Base-by-base conservation (phyloP, 2,113 vertebrate genomes). In the Cyprinus carpio region DNA sequence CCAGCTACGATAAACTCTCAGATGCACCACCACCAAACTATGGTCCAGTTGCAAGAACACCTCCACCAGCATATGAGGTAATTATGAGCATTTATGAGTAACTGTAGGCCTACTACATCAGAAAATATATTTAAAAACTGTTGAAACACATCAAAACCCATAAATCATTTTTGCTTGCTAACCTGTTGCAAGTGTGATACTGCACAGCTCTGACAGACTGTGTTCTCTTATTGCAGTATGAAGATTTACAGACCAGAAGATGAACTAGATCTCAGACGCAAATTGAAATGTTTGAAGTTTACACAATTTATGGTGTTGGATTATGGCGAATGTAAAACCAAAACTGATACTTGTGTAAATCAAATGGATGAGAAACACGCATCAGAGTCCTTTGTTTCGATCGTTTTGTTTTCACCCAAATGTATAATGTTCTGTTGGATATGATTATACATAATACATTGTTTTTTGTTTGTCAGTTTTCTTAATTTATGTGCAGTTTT, bases 21-120 rank as follows among this genome's bases (percentile, higher is more conserved):
- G 43, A 25, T 12, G 15, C 62, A 29, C 43, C 27, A 23, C 79
- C 43, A 51, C 62, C 18, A 23, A 46, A 29, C 25, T 34, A 67
- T 11, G 0, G 29, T 20, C 54, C 76, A 40, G 51, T 31, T 10
- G 31, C 76, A 79, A 60, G 3, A 13, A 18, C 31, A 3, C 54
- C 29, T 79, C 76, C 54, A 60, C 27, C 76, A n/a, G 16, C 76
- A 40, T 79, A 79, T 13, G 60, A 82, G 81, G 67, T 58, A 58
- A 71, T 69, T 34, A 15, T 54, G 12, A 40, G 20, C 81, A n/a
- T 16, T 82, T 67, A 9, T 46, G 2, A 51, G 25, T 23, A 31
- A n/a, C 3, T 56, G 54, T 23, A 71, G 67, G 18, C 67, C 18
- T 56, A 13, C 56, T 58, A 58, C 4, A 72, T 34, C 67, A 72